These are phyloP conservation scores for Apaloderma vittatum DNA, from an alignment of 2,113 vertebrate genomes.

Conservation along the genomic window DNA sequence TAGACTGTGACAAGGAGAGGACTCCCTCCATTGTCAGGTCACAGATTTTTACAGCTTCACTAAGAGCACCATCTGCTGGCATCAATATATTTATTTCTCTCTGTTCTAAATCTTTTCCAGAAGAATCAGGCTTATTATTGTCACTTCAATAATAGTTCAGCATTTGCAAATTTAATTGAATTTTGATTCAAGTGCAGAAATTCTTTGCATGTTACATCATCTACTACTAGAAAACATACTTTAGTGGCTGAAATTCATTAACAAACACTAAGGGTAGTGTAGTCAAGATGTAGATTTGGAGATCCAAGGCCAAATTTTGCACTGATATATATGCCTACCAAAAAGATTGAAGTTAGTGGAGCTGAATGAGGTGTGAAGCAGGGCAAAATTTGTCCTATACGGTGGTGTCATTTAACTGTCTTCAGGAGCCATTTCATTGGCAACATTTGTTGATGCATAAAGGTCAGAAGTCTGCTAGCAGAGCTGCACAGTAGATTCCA, in stretches of 20 bases:
- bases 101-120: background rate
- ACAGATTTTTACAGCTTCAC: background rate
- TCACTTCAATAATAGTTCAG: background rate
- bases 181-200: background rate
- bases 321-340: background rate
- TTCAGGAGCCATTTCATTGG: conserved; percentile 13
- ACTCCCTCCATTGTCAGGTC: background rate
- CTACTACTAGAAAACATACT: background rate
- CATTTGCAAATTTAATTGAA: background rate
- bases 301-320: conserved; percentile 14
- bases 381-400: conserved; percentile 17
- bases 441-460: conserved; percentile 3
- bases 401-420: conserved; percentile 7
- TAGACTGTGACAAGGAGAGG: conserved; percentile 11
- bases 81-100: background rate
- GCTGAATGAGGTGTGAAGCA: conserved; percentile 37
- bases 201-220: conserved; percentile 12
- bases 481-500: conserved; percentile 31
- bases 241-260: conserved; percentile 9
- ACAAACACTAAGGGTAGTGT: background rate
- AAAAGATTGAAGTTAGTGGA: background rate
- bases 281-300: background rate
- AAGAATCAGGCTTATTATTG: background rate
- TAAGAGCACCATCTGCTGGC: conserved; percentile 63
- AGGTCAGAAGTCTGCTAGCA: conserved; percentile 20